Evolutionary conservation across 2,113 vertebrate species (phyloP).

Genomic region (Pholis gunnellus): DNA sequence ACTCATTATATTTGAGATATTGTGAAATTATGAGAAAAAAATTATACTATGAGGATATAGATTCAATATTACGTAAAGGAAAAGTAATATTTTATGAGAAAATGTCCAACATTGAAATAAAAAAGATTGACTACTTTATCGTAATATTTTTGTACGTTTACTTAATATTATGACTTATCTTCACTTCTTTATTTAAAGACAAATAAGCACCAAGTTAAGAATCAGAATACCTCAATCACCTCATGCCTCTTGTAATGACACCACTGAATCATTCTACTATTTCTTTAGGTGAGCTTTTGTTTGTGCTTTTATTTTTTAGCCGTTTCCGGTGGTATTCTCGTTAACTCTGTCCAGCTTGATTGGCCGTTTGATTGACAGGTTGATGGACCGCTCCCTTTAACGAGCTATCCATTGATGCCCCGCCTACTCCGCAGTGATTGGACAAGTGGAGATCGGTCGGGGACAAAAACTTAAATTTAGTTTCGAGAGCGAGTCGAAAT

Average conservation of each 20-base stretch:
- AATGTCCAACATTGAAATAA: not conserved
- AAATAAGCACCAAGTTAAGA: not conserved
- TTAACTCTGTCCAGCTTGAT: not conserved
- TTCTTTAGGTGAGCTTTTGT: not conserved
- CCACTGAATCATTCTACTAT: not conserved
- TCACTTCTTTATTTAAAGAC: not conserved
- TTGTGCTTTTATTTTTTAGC: not conserved
- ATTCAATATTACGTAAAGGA: not conserved
- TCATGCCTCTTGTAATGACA: not conserved
- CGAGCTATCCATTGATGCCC: not conserved
- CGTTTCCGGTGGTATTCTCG: not conserved
- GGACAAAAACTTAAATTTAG: not conserved
- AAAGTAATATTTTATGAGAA: not conserved
- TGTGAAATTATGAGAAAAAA: not conserved
- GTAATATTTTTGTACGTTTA: not conserved
- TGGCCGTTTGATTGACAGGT: constrained; percentile 3
- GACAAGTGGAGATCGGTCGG: not conserved
- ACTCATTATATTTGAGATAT: not conserved
- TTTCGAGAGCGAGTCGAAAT: not conserved
- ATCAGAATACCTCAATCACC: not conserved
- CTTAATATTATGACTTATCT: not conserved
- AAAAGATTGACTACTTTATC: not conserved
- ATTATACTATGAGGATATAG: not conserved
- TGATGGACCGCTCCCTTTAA: constrained; percentile 16
- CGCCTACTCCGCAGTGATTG: constrained; percentile 35